A percentile compares a stretch with the other conserved stretches of the same genome.
Evolutionary conservation across 2,888 invertebrate species (phyloP).

Genomic region (Cybosia mesomella): DNA sequence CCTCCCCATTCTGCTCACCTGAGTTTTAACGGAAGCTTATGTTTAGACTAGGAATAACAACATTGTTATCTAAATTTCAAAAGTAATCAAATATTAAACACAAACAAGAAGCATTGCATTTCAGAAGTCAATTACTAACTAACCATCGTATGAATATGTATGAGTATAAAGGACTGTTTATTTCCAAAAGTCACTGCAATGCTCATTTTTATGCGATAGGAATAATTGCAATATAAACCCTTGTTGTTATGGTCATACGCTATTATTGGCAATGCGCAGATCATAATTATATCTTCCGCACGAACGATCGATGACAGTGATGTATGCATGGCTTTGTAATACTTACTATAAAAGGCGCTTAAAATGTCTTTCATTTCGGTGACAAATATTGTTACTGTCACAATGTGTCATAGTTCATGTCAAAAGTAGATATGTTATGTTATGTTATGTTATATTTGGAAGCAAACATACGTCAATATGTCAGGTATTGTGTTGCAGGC

Average conservation of each 20-base stretch:
- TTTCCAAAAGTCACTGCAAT: not conserved
- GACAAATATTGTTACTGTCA: constrained; percentile 10
- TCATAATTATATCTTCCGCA: constrained; percentile 1
- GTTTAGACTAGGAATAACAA: too few relatives aligned
- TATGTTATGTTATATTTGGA: not conserved
- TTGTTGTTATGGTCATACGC: not conserved
- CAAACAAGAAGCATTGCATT: too few relatives aligned
- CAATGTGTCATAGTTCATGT: not conserved
- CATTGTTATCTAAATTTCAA: too few relatives aligned
- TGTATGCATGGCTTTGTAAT: constrained; percentile 4
- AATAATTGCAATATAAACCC: not conserved
- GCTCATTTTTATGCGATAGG: not conserved
- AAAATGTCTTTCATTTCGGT: constrained; percentile 7
- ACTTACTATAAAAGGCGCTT: not conserved
- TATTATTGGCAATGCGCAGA: not conserved
- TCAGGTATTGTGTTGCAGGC: not conserved
- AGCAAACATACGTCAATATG: not conserved
- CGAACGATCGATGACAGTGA: constrained; percentile 6
- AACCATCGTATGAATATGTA: too few relatives aligned
- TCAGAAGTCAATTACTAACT: too few relatives aligned
- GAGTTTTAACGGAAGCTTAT: too few relatives aligned
- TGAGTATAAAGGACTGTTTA: not conserved
- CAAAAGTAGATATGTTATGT: not conserved
- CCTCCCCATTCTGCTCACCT: too few relatives aligned
- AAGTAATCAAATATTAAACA: too few relatives aligned